Percentiles rank a stretch among this genome's conserved stretches.
phyloP scores from a whole-genome alignment of 1,140 invertebrate species.

The Campoletis sonorensis region DNA sequence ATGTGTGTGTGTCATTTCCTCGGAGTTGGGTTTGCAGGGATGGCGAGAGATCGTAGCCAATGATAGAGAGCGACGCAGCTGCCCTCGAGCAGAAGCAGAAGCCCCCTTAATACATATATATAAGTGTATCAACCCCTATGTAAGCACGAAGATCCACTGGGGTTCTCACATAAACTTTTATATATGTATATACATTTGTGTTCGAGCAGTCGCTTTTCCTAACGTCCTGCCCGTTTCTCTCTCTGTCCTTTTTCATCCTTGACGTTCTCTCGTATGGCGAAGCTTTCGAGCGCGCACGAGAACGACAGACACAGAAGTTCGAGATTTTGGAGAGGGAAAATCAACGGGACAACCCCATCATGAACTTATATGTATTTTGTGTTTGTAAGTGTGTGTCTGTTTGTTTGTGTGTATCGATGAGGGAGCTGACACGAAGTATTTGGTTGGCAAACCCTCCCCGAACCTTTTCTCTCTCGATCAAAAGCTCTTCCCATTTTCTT shows the following conservation, averaged over 20 bases:
- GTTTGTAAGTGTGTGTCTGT: too few species aligned
- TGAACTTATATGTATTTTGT: too few species aligned
- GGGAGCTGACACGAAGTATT: too few species aligned
- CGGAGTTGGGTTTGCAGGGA: constrained; percentile 63
- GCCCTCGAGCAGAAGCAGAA: constrained; percentile 54
- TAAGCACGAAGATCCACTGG: constrained; percentile 24
- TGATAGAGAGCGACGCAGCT: constrained; percentile 72
- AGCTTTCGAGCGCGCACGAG: constrained; percentile 32
- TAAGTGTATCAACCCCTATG: constrained; percentile 51
- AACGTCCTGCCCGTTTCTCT: constrained; percentile 35
- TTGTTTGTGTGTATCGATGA: too few species aligned
- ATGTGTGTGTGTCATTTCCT: constrained; percentile 64
- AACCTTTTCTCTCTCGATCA: too few species aligned
- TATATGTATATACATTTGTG: background rate
- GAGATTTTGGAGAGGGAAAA: constrained; percentile 2
- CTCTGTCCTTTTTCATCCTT: constrained; percentile 25
- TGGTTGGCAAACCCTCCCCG: too few species aligned
- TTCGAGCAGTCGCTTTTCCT: constrained; percentile 11
- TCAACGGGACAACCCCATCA: too few species aligned
- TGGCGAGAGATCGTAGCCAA: constrained; percentile 73
- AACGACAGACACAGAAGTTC: constrained; percentile 13
- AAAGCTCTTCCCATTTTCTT: too few species aligned
- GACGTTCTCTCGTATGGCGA: background rate
- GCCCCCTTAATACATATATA: constrained; percentile 26
- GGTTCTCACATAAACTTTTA: background rate